Base-by-base conservation (phyloP, 2,797 vertebrate species). In the Sebastes paucispinis region DNA sequence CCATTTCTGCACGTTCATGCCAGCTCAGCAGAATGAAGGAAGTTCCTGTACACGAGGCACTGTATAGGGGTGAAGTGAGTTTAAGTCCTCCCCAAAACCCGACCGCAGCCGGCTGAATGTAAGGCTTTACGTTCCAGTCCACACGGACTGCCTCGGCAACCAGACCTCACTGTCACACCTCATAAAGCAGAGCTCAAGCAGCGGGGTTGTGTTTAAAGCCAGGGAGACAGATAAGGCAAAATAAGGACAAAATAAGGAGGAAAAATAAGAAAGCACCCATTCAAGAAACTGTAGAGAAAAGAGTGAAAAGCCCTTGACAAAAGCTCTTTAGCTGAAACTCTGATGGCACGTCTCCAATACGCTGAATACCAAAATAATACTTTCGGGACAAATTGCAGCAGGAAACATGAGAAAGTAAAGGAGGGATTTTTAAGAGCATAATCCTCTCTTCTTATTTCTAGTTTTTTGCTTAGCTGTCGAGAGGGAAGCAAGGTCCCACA, bases 11-110 rank as follows among this genome's bases (percentile, higher is more conserved):
- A 94, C 93, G 94, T 93, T 96, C 94, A 89, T 95, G 96, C 93
- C 95, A 92, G 92, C 94, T 97, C 96, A 96, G 97, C 97, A 96
- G 88, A 94, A 94, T 78, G 89, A 86, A 89, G 89, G 94, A 89
- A 94, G 94, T 93, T 95, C 88, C 92, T 93, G 89, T 90, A 82
- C 88, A 82, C 4, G 81, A 85, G 86, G 81, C 32, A 79, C 86
- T 59, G 82, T 91, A 89, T 84, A 77, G 84, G 68, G 91, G 94
- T 92, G 86, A 90, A 86, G 88, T 58, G 79, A 90, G 89, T 91
- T 90, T 85, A 90, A 86, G 84, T 89, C 91, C 84, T 87, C 83
- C 82, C 88, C 64, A 47, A 86, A 77, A 81, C 86, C 36, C 62
- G 63, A 85, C 89, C 72, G 71, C 91, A 87, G 88, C 80, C 65